Conservation (phyloP, 2,113 vertebrate species). For the Entomyzon cyanotis region DNA sequence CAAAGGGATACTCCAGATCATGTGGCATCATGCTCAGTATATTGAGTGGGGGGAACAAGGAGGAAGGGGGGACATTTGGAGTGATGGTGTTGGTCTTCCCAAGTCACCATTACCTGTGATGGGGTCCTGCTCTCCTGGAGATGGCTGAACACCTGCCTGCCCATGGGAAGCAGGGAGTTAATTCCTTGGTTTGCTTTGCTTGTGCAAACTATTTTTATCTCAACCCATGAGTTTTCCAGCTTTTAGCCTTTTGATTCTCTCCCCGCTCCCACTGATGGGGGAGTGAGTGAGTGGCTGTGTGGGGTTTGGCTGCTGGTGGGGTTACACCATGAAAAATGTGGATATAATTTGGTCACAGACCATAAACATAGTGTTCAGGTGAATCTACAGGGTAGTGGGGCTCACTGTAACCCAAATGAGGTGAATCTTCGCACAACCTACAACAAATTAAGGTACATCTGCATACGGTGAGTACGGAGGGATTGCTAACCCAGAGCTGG, state of each 20-base stretch:
- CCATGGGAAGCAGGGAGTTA: background rate
- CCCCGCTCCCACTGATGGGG: fast-evolving
- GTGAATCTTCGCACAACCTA: background rate
- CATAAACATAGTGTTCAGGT: background rate
- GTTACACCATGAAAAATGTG: background rate
- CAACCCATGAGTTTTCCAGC: background rate
- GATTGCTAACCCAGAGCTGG: background rate
- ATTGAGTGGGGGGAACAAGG: background rate
- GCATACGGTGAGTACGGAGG: background rate
- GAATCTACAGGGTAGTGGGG: background rate
- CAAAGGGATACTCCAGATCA: background rate
- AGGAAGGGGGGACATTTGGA: background rate
- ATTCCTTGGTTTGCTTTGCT: background rate
- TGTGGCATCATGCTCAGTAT: background rate
- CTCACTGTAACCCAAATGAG: background rate
- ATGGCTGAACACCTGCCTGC: background rate
- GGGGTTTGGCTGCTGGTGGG: background rate
- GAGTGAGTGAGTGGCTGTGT: fast-evolving
- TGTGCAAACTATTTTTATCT: background rate
- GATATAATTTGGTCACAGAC: background rate
- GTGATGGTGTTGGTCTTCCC: background rate
- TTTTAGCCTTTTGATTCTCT: background rate
- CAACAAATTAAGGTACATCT: background rate
- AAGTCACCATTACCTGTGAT: background rate
- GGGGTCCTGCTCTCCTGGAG: background rate